A percentile compares a stretch with the other conserved stretches of the same genome.
Conservation (phyloP, 2,888 invertebrate species). For the Lasius platythorax region DNA sequence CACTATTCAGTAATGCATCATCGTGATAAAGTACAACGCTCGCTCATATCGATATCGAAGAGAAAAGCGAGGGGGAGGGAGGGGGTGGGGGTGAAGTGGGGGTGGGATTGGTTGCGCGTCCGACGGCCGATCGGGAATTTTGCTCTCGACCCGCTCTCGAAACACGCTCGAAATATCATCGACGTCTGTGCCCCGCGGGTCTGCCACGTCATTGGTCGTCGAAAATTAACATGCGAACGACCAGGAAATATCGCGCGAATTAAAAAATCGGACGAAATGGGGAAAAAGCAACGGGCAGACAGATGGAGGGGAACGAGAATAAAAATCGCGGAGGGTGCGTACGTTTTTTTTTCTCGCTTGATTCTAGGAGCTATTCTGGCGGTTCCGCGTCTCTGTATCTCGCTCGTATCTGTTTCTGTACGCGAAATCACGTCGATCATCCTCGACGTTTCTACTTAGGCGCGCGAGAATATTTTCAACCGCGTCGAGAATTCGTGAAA, state of each 20-base stretch:
- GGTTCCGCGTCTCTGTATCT: conserved; percentile 16
- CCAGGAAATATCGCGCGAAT: conserved; percentile 81
- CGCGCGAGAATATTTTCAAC: not conserved
- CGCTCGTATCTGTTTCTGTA: conserved; percentile 12
- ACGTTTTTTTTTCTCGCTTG: conserved; percentile 18
- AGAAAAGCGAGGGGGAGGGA: conserved; percentile 15
- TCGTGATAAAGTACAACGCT: conserved; percentile 23
- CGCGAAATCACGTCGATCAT: conserved; percentile 56
- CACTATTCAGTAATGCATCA: not conserved
- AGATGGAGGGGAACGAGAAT: conserved; percentile 65
- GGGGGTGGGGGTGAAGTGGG: not conserved
- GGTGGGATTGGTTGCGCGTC: conserved; percentile 55
- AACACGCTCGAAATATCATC: conserved; percentile 78
- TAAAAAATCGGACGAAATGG: conserved; percentile 78
- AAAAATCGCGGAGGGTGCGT: conserved; percentile 67
- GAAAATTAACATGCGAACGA: conserved; percentile 85
- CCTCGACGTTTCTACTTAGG: conserved; percentile 7
- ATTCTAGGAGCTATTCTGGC: conserved; percentile 13
- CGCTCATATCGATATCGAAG: conserved; percentile 31
- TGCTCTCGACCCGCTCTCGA: conserved; percentile 62
- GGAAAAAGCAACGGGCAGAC: conserved; percentile 52
- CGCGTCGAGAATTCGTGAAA: not conserved
- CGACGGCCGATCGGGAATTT: conserved; percentile 75
- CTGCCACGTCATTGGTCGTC: conserved; percentile 80
- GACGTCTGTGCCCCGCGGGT: conserved; percentile 82